A percentile compares a stretch with the other conserved stretches of the same genome.
Conservation (phyloP, 2,888 invertebrate species). For the Dolomedes plantarius region DNA sequence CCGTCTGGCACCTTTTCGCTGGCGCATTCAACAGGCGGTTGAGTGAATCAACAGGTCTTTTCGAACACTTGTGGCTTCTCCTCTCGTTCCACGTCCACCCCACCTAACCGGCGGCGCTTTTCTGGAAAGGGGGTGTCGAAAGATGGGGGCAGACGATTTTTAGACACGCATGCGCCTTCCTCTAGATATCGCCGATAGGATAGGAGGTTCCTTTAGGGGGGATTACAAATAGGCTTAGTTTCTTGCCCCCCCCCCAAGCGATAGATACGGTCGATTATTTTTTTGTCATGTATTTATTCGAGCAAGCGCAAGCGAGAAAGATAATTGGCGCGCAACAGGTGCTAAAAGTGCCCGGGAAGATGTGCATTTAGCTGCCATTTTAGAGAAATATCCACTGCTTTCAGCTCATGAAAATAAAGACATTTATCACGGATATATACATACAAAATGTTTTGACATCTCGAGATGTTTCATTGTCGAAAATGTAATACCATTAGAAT, state of each 20-base stretch:
- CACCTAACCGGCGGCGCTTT: constrained; percentile 11
- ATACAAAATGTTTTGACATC: too few relatives aligned
- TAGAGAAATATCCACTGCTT: background rate
- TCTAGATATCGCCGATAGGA: background rate
- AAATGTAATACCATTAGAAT: too few relatives aligned
- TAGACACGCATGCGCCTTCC: background rate
- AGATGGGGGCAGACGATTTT: background rate
- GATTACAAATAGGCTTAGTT: constrained; percentile 16
- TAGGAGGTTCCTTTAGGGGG: constrained; percentile 5
- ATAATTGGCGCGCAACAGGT: constrained; percentile 16
- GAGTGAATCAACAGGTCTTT: constrained; percentile 5
- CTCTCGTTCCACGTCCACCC: background rate
- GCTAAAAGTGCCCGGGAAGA: constrained; percentile 1
- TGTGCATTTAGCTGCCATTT: constrained; percentile 16
- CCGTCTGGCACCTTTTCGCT: background rate
- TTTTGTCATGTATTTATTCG: background rate
- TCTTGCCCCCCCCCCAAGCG: background rate
- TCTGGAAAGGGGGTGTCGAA: background rate
- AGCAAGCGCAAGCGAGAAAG: constrained; percentile 2
- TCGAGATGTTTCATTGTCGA: too few relatives aligned
- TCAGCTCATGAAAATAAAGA: background rate
- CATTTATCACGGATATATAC: too few relatives aligned
- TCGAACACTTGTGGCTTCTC: constrained; percentile 1
- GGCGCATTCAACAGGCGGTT: constrained; percentile 10
- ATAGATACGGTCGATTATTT: constrained; percentile 18